Base-by-base conservation (phyloP, 1,140 invertebrate species). In the Heterodera carotae region DNA sequence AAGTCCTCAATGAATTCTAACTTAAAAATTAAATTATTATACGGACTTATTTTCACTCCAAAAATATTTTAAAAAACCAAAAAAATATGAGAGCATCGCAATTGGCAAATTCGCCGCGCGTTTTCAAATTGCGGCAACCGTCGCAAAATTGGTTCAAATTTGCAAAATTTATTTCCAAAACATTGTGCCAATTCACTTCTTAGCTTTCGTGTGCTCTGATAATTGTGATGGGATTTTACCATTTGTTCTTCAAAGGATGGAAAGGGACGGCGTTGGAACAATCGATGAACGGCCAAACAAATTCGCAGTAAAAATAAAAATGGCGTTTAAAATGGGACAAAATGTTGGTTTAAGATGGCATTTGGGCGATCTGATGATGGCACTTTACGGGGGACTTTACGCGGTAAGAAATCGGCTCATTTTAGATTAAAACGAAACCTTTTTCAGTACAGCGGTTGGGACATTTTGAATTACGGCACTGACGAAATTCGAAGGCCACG, bases 191-290 rank as follows among this genome's bases (percentile, higher is more conserved):
- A n/a, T n/a, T n/a, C n/a, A n/a, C n/a, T 69, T 62, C 39, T n/a
- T 2, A 74, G 72, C 62, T 86, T 10, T 82, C 85, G 0, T 87
- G 86, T 73, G 74, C 76, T 29, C 48, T 86, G 7, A 88, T 86
- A 67, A 85, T 86, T 73, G 36, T 85, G 29, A 87, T 82, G 39
- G 85, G 85, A 10, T 82, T 88, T 73, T 86, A 87, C 59, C 86
- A 77, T 67, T 85, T 79, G 62, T 83, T 83, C 66, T 39, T 86
- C 64, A 80, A 85, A 83, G 85, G 84, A 83, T 39, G 7, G 68
- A 81, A 85, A 56, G 80, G 39, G 39, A 75, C 27, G 77, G 84
- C 64, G 60, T 86, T 15, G 59, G 76, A 66, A 62, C 48, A 87
- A 25, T 84, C 84, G 39, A 86, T 62, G 72, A 18, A 56, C 48